phyloP scores from a whole-genome alignment of 2,888 invertebrate genomes.

The Alsophila aescularia region DNA sequence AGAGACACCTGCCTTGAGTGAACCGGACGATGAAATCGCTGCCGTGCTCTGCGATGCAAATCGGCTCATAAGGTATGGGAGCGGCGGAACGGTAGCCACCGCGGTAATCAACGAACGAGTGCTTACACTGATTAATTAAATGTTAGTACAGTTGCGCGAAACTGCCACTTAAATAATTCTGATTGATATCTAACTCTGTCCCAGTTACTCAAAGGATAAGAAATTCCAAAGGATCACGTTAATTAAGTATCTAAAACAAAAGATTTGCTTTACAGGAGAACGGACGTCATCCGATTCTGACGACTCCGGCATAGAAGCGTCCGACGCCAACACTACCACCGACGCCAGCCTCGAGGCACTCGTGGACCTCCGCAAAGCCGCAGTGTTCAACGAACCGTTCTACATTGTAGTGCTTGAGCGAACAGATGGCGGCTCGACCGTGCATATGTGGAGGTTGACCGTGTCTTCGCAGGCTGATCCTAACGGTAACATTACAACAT shows the following conservation, averaged over 20 bases:
- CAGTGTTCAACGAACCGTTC: constrained; percentile 96
- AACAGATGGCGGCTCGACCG: constrained; percentile 91
- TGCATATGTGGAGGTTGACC: constrained; percentile 98
- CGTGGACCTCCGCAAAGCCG: constrained; percentile 93
- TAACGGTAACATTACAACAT: constrained; percentile 49
- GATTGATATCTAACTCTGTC: too few species aligned
- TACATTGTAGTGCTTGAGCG: constrained; percentile 97
- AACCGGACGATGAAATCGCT: too few species aligned
- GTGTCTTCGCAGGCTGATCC: constrained; percentile 90
- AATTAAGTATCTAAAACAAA: background rate
- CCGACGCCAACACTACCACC: constrained; percentile 75
- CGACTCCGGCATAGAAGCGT: constrained; percentile 65
- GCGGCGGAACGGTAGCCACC: too few species aligned
- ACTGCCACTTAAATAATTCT: too few species aligned
- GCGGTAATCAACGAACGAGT: too few species aligned
- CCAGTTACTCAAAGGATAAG: too few species aligned
- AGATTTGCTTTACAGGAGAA: constrained; percentile 55
- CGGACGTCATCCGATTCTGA: constrained; percentile 63
- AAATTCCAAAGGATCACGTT: too few species aligned
- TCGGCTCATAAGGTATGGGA: too few species aligned
- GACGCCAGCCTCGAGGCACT: constrained; percentile 92
- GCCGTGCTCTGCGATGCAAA: too few species aligned
- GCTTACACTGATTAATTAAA: too few species aligned
- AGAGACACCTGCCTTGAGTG: too few species aligned
- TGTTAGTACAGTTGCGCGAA: too few species aligned